Evolutionary conservation across 2,113 vertebrate genomes (phyloP), one percentile per base, ranked within the genome.

Genomic region (Macheiramphus alcinus): DNA sequence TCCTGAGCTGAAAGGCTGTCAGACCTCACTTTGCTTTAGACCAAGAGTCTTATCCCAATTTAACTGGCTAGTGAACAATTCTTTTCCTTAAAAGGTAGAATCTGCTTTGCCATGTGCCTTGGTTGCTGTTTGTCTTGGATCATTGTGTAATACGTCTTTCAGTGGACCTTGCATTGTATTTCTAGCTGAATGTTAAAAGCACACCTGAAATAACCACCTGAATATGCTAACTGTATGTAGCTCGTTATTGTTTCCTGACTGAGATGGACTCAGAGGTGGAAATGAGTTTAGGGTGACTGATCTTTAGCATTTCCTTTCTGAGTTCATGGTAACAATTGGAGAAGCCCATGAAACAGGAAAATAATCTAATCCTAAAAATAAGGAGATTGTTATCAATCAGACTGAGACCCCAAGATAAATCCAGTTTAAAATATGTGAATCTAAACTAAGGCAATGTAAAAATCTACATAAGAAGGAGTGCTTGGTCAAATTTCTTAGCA

Each of bases 1-100:
- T 91, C 70, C 47, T 85, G 70, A 96, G 68, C 47, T 95, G 94
- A 95, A 94, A 91, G 58, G 81, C 66, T 96, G 73, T 94, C 89
- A 96, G 78, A 75, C 53, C 31, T 95, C 52, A 71, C 72, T 79
- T 84, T 94, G 47, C 80, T 93, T 95, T 91, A 93, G 26, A 85
- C 21, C 34, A 71, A 38, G 20, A 92, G 22, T 23, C 55, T 86
- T 88, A 71, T 42, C 29, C 62, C 52, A 89, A 15, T 29, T 71
- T 84, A 78, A 63, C n/a, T 61, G 65, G 38, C 76, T 79, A 67
- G 65, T 26, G 73, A 89, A 59, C 68, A 87, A 81, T 81, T 94
- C 16, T 78, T 94, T 91, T 81, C 38, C 55, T 85, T 79, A 67
- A 93, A 94, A 84, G 11, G 16, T 62, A 50, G 34, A 80, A 63